Percentiles rank a stretch among this genome's conserved stretches.
phyloP scores from a whole-genome alignment of 1,140 invertebrate genomes.

The Drosophila yakuba region DNA sequence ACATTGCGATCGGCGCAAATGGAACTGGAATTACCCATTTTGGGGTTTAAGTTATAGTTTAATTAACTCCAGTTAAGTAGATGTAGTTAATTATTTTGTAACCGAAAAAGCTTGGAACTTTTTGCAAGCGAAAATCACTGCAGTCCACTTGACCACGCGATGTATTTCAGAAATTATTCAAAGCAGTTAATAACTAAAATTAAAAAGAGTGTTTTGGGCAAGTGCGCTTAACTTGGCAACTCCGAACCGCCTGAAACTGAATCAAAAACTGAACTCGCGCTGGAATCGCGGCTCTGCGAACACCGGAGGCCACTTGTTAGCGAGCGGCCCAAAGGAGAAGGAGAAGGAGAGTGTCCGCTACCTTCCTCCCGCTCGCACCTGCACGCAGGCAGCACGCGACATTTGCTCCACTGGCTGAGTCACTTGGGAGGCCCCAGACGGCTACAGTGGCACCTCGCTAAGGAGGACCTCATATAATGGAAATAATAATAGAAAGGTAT shows the following conservation, averaged over 20 bases:
- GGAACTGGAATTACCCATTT: constrained; percentile 82
- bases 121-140: constrained; percentile 18
- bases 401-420: constrained; percentile 39
- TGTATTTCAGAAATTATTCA: constrained; percentile 20
- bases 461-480: background rate
- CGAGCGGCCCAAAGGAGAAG: constrained; percentile 60
- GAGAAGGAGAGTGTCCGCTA: constrained; percentile 56
- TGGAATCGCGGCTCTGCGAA: constrained; percentile 24
- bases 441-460: background rate
- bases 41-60: constrained; percentile 8
- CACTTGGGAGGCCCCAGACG: constrained; percentile 30
- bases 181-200: constrained; percentile 18
- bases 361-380: constrained; percentile 3
- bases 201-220: constrained; percentile 18
- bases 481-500: no score
- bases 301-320: constrained; percentile 68
- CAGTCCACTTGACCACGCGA: background rate
- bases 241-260: constrained; percentile 63
- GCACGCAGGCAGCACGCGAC: constrained; percentile 59
- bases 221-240: constrained; percentile 20
- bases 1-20: constrained; percentile 76
- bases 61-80: background rate
- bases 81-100: background rate
- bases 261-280: constrained; percentile 63
- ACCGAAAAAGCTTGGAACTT: background rate